Percentiles rank a stretch among this genome's conserved stretches.
Conservation (phyloP, 2,797 vertebrate genomes). For the Rhinophrynus dorsalis region DNA sequence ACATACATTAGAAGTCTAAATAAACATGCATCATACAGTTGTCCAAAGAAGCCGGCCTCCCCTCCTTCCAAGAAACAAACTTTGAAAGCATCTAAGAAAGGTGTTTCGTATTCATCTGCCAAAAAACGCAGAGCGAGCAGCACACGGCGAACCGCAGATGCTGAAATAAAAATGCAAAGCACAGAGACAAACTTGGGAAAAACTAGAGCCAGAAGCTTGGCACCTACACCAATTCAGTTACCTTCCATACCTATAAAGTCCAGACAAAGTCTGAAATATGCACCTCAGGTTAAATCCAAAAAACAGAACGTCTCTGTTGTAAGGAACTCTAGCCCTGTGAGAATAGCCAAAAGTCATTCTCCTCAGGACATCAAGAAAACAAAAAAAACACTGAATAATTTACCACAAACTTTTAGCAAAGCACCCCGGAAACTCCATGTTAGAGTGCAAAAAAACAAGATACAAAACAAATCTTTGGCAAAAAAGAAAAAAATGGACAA, state of each 20-base stretch:
- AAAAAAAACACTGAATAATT: conserved; percentile 65
- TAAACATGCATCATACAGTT: conserved; percentile 88
- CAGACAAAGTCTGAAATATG: conserved; percentile 66
- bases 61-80: conserved; percentile 75
- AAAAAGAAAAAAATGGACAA: conserved; percentile 84
- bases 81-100: conserved; percentile 74
- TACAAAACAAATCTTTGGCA: conserved; percentile 67
- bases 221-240: conserved; percentile 59
- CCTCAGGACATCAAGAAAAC: conserved; percentile 63
- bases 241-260: conserved; percentile 66
- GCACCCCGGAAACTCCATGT: conserved; percentile 65
- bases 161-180: conserved; percentile 77
- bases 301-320: conserved; percentile 62
- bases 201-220: conserved; percentile 84
- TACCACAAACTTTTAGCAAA: conserved; percentile 67
- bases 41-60: conserved; percentile 87
- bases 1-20: conserved; percentile 91
- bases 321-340: conserved; percentile 72
- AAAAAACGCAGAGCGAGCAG: conserved; percentile 70
- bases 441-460: conserved; percentile 79
- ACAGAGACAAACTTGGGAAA: conserved; percentile 79
- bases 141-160: conserved; percentile 77
- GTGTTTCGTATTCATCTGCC: conserved; percentile 46
- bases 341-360: conserved; percentile 66
- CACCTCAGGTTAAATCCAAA: conserved; percentile 68